Conservation (phyloP, 2,888 invertebrate genomes). For the Aspidapion aeneum region DNA sequence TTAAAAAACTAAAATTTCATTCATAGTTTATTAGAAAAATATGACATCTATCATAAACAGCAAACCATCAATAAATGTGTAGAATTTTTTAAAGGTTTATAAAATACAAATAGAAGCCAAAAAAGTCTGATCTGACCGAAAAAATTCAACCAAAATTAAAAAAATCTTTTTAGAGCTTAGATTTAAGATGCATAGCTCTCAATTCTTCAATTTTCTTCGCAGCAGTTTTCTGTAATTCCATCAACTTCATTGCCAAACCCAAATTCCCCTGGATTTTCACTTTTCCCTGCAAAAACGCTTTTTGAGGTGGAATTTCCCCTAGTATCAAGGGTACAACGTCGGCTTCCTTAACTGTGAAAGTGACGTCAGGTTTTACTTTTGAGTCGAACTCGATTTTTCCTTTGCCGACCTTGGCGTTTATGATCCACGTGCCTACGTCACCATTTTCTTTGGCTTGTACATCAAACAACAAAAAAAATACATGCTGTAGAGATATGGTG, state of each 20-base stretch:
- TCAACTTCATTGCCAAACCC: slow-evolving; percentile 92
- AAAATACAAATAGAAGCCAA: no score
- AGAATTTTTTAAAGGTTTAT: no score
- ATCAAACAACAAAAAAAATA: slow-evolving; percentile 53
- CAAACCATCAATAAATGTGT: no score
- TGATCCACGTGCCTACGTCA: slow-evolving; percentile 83
- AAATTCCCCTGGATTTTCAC: slow-evolving; percentile 96
- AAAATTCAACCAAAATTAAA: no score
- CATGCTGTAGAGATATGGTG: neutral
- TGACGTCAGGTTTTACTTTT: slow-evolving; percentile 84
- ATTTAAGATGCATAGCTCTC: slow-evolving; percentile 57
- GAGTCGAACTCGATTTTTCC: slow-evolving; percentile 83
- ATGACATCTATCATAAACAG: no score
- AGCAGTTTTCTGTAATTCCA: slow-evolving; percentile 75
- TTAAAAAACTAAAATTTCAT: no score
- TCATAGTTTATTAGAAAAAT: no score
- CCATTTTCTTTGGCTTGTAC: slow-evolving; percentile 77
- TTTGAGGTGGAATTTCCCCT: slow-evolving; percentile 91
- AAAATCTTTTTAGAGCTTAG: slow-evolving; percentile 52
- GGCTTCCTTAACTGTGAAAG: slow-evolving; percentile 83
- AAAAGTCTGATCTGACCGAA: no score
- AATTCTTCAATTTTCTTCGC: slow-evolving; percentile 69
- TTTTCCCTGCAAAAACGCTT: slow-evolving; percentile 95
- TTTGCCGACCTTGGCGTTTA: slow-evolving; percentile 86
- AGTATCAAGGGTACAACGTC: slow-evolving; percentile 85